phyloP scores from a whole-genome alignment of 2,113 vertebrate genomes.

The Silurus meridionalis region DNA sequence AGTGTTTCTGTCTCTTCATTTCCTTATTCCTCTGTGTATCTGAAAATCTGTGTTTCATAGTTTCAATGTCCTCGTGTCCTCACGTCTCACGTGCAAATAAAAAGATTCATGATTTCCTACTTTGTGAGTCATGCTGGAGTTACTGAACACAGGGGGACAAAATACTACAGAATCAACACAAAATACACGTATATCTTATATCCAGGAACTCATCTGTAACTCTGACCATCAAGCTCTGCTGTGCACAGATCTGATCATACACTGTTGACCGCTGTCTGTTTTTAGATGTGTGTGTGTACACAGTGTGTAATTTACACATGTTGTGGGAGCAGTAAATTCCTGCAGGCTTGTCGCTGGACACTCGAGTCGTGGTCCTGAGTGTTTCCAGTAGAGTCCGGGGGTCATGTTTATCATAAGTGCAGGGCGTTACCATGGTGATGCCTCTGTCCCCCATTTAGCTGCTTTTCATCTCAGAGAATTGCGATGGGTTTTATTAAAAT shows the following conservation, averaged over 20 bases:
- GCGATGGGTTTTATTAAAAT: background rate
- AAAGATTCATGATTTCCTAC: too few relatives aligned
- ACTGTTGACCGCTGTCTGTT: background rate
- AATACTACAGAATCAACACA: too few relatives aligned
- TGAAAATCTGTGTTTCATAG: too few relatives aligned
- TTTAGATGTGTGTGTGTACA: background rate
- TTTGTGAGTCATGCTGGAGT: too few relatives aligned
- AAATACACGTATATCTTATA: background rate
- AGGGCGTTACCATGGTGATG: conserved; percentile 21
- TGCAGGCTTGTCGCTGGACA: background rate
- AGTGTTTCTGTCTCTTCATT: too few relatives aligned
- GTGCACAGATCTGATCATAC: background rate
- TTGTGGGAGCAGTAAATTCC: background rate
- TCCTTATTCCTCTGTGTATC: too few relatives aligned
- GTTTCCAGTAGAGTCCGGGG: conserved; percentile 18
- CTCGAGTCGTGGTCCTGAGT: background rate
- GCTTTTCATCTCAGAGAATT: background rate
- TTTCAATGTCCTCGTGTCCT: too few relatives aligned
- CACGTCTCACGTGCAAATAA: too few relatives aligned
- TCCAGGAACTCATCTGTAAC: too few relatives aligned
- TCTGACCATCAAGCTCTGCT: background rate
- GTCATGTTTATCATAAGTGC: conserved; percentile 32
- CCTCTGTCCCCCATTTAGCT: background rate
- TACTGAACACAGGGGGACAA: too few relatives aligned
- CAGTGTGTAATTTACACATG: background rate